Conservation (phyloP, 2,797 vertebrate species). For the Onychomys torridus region DNA sequence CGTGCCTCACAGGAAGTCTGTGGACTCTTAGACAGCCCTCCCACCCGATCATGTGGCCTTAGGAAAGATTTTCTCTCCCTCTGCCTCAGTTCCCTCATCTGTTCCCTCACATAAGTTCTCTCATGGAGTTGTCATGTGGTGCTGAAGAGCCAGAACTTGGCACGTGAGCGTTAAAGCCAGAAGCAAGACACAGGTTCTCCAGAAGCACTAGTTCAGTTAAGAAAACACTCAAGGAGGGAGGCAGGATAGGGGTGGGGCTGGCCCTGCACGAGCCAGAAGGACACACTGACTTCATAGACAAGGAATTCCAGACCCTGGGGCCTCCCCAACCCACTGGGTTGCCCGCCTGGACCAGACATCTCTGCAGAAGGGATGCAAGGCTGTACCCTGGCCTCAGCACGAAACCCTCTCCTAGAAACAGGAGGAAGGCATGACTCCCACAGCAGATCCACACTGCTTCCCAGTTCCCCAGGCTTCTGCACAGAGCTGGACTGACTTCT, state of each 20-base stretch:
- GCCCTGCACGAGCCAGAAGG: neutral
- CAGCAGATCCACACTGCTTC: neutral
- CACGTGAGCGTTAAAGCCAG: accelerated
- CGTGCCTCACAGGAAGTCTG: accelerated
- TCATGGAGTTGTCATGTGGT: accelerated
- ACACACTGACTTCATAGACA: neutral
- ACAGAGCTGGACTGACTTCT: conserved; percentile 45
- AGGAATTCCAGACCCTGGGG: neutral
- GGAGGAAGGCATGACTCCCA: conserved; percentile 57
- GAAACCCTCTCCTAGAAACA: conserved; percentile 33
- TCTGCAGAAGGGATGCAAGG: neutral
- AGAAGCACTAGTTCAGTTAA: neutral
- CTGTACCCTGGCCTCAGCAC: neutral
- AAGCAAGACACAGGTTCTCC: accelerated
- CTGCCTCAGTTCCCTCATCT: neutral
- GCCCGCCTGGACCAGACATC: neutral
- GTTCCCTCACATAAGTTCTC: no score
- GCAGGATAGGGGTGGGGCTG: neutral
- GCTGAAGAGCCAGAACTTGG: accelerated
- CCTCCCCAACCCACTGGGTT: accelerated
- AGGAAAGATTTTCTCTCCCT: accelerated
- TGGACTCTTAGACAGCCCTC: accelerated
- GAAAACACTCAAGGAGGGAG: no score
- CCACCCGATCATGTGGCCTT: neutral
- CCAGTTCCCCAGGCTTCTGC: neutral